These are phyloP conservation scores for Microctonus brassicae DNA, from an alignment of 2,888 invertebrate species.

Conservation along the genomic window DNA sequence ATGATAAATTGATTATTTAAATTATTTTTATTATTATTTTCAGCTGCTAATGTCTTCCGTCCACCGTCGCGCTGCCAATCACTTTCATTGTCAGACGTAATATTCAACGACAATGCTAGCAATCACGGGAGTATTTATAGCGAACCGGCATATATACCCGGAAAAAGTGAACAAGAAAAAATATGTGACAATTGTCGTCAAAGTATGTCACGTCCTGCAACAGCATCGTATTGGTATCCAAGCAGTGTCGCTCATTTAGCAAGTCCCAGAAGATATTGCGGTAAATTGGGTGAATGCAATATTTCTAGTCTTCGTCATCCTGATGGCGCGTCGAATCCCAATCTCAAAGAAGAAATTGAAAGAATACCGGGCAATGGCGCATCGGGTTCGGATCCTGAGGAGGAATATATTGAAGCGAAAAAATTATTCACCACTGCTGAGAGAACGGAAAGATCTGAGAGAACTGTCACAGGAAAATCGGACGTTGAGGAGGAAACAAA, in stretches of 20 bases:
- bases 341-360: constrained; percentile 79
- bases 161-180: constrained; percentile 75
- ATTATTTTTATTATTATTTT: too few species aligned
- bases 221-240: constrained; percentile 77
- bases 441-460: constrained; percentile 62
- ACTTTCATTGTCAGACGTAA: constrained; percentile 78
- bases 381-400: constrained; percentile 75
- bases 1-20: too few species aligned
- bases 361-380: constrained; percentile 77
- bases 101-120: constrained; percentile 77
- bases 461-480: constrained; percentile 68
- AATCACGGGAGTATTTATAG: constrained; percentile 88
- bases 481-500: constrained; percentile 66
- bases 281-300: constrained; percentile 73
- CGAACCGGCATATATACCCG: constrained; percentile 81
- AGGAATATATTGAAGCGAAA: constrained; percentile 69
- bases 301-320: constrained; percentile 85
- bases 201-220: constrained; percentile 78
- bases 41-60: constrained; percentile 65
- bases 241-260: constrained; percentile 68
- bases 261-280: constrained; percentile 79
- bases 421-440: constrained; percentile 62
- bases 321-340: constrained; percentile 94
- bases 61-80: constrained; percentile 79
- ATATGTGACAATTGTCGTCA: constrained; percentile 83